These are phyloP conservation scores for Meloidogyne floridensis DNA, from an alignment of 1,140 invertebrate species.

Conservation along the genomic window DNA sequence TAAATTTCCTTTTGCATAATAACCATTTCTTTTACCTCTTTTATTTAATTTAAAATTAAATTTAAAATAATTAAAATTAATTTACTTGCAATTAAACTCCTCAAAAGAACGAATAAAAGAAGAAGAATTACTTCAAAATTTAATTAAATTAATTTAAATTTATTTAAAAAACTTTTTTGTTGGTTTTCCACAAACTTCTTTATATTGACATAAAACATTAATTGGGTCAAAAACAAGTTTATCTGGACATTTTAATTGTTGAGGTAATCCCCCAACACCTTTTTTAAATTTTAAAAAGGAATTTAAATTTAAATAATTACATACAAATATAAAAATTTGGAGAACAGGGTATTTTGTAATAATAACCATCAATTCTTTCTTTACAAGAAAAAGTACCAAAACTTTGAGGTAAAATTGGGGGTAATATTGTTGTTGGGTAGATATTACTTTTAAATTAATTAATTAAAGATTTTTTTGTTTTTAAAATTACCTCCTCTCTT, in stretches of 20 bases:
- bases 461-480: too few relatives aligned
- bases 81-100: slow-evolving; percentile 3
- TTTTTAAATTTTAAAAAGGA: neutral
- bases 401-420: neutral
- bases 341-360: slow-evolving; percentile 7
- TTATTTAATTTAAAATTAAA: neutral
- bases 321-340: slow-evolving; percentile 21
- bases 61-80: neutral
- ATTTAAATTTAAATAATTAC: neutral
- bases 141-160: neutral
- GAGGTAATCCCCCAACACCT: slow-evolving; percentile 15
- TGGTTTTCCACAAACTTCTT: neutral
- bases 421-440: neutral
- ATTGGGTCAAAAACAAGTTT: slow-evolving; percentile 22
- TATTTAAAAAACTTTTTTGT: neutral
- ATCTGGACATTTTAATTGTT: slow-evolving; percentile 24
- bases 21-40: slow-evolving; percentile 1
- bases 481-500: too few relatives aligned
- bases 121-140: neutral
- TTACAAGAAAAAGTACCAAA: slow-evolving; percentile 5
- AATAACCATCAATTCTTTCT: slow-evolving; percentile 23
- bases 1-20: neutral
- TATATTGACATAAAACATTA: slow-evolving; percentile 18
- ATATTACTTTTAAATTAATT: neutral
- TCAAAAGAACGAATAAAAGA: neutral